phyloP scores from a whole-genome alignment of 2,888 invertebrate genomes.

The Heliconius sara region DNA sequence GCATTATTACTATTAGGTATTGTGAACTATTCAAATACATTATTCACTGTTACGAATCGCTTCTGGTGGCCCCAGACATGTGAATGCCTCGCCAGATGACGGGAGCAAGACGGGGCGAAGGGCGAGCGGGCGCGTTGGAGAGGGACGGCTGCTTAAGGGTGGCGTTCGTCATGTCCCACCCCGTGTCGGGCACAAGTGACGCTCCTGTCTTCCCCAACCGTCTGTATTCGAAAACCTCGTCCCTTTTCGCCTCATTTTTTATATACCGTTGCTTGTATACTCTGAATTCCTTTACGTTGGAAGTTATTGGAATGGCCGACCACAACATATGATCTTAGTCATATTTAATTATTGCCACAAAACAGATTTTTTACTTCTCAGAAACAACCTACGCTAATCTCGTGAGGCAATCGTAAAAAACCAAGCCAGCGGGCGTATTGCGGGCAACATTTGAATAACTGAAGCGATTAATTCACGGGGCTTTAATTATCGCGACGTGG shows the following conservation, averaged over 20 bases:
- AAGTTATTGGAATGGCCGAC: slow-evolving; percentile 40
- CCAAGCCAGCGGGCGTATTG: slow-evolving; percentile 65
- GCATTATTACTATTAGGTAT: slow-evolving; percentile 72
- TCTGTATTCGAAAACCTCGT: slow-evolving; percentile 72
- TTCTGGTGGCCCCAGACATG: slow-evolving; percentile 74
- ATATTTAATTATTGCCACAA: slow-evolving; percentile 57
- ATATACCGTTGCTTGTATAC: slow-evolving; percentile 48
- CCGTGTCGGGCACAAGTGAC: slow-evolving; percentile 79
- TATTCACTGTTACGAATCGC: slow-evolving; percentile 81
- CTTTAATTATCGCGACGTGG: slow-evolving; percentile 75
- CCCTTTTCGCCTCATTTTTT: slow-evolving; percentile 62
- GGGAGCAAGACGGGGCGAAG: slow-evolving; percentile 58
- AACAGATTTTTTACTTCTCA: slow-evolving; percentile 72
- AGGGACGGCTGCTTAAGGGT: slow-evolving; percentile 69
- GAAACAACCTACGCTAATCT: slow-evolving; percentile 76
- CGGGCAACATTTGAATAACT: slow-evolving; percentile 74
- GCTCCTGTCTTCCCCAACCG: slow-evolving; percentile 75
- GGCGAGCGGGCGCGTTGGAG: slow-evolving; percentile 54
- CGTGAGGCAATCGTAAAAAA: slow-evolving; percentile 76
- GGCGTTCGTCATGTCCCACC: slow-evolving; percentile 78
- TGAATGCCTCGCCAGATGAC: slow-evolving; percentile 79
- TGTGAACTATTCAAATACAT: slow-evolving; percentile 73
- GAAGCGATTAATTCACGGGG: slow-evolving; percentile 72
- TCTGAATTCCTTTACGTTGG: slow-evolving; percentile 37
- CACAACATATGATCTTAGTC: slow-evolving; percentile 61